Percentiles rank a stretch among this genome's conserved stretches.
Conservation (phyloP, 2,113 vertebrate genomes). For the Ammodytes dubius region DNA sequence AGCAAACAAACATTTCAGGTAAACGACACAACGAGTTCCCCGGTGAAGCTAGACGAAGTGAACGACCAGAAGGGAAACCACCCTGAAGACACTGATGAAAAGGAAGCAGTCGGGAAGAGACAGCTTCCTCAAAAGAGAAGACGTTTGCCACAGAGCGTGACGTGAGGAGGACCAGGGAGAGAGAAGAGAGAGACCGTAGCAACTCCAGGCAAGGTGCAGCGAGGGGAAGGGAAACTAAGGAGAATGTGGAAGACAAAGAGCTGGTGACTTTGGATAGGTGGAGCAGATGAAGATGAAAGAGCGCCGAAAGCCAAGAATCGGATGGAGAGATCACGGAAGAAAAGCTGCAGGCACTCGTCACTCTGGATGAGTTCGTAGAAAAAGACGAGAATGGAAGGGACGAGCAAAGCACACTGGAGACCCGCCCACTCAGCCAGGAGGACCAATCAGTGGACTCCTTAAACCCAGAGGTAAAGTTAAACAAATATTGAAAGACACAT, state of each 20-base stretch:
- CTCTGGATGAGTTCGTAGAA: slow-evolving; percentile 56
- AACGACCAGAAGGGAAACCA: slow-evolving; percentile 88
- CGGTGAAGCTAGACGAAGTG: slow-evolving; percentile 90
- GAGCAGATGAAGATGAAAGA: slow-evolving; percentile 51
- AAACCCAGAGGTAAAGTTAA: slow-evolving; percentile 77
- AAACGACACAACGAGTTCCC: slow-evolving; percentile 13
- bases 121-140: slow-evolving; percentile 18
- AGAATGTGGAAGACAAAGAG: slow-evolving; percentile 54
- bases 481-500: background rate
- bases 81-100: slow-evolving; percentile 87
- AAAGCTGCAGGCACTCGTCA: slow-evolving; percentile 67
- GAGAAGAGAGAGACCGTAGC: too few species aligned
- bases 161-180: slow-evolving; percentile 44
- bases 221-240: too few species aligned
- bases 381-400: slow-evolving; percentile 54
- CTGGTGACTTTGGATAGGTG: slow-evolving; percentile 80
- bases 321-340: slow-evolving; percentile 26
- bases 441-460: slow-evolving; percentile 55
- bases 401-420: background rate
- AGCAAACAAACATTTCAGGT: background rate
- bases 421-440: slow-evolving; percentile 28
- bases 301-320: slow-evolving; percentile 11
- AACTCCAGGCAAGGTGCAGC: too few species aligned
- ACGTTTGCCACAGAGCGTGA: too few species aligned
- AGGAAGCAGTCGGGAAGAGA: slow-evolving; percentile 74